These are phyloP conservation scores for Cryptoprocta ferox DNA, from an alignment of 2,797 vertebrate species.

Conservation along the genomic window DNA sequence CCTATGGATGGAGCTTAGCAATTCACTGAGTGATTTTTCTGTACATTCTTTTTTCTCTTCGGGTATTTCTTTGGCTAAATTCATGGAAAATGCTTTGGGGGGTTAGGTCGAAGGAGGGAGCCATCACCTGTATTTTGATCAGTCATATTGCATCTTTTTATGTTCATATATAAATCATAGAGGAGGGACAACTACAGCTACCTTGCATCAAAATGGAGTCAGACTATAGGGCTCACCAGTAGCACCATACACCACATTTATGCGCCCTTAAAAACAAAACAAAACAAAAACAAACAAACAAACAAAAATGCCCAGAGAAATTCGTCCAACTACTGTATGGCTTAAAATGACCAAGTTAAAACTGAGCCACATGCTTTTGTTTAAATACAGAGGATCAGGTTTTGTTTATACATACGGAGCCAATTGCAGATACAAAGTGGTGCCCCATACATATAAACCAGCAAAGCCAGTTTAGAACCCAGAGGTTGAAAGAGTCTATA, in stretches of 20 bases:
- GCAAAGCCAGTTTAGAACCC: constrained; percentile 40
- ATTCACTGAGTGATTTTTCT: not conserved
- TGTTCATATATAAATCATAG: not conserved
- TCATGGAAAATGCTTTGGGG: not conserved
- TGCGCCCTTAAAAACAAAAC: not conserved
- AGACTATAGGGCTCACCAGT: not conserved
- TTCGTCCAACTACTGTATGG: not conserved
- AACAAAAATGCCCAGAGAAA: not conserved
- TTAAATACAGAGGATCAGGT: constrained; percentile 65
- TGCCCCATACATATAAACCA: constrained; percentile 11
- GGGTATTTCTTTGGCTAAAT: not conserved
- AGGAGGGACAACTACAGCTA: not conserved
- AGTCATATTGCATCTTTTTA: not conserved
- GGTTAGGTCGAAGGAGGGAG: not conserved
- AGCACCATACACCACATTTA: not conserved
- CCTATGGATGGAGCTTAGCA: not conserved
- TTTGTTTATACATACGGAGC: constrained; percentile 48
- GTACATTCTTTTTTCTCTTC: not conserved
- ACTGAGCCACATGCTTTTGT: constrained; percentile 51
- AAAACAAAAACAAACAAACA: not conserved
- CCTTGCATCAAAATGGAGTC: not conserved
- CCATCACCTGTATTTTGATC: not conserved
- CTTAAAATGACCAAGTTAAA: constrained; percentile 65
- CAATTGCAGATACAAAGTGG: constrained; percentile 32
- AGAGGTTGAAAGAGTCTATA: constrained; percentile 55